Percentiles rank a stretch among this genome's conserved stretches.
Evolutionary conservation across 1,140 invertebrate genomes (phyloP).

Genomic region (Patella vulgata): DNA sequence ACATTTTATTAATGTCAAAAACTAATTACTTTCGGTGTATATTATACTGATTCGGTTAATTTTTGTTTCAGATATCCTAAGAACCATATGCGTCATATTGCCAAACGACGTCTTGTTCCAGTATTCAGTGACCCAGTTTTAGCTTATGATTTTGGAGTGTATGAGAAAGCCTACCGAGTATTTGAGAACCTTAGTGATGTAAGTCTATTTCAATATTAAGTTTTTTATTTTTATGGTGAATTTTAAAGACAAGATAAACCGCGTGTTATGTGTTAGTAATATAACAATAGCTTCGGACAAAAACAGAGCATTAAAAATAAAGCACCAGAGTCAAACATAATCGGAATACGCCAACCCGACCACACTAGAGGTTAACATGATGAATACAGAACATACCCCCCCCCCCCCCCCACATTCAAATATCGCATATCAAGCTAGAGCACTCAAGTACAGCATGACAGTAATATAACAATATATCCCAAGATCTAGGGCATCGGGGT

Average conservation of each 20-base stretch:
- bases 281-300: not conserved
- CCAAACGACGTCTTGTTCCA: slow-evolving; percentile 6
- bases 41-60: too few relatives aligned
- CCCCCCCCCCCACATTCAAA: too few relatives aligned
- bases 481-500: too few relatives aligned
- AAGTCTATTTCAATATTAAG: slow-evolving; percentile 2
- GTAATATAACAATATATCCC: too few relatives aligned
- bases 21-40: too few relatives aligned
- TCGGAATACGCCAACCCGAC: not conserved
- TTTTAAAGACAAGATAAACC: not conserved
- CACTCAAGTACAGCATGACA: too few relatives aligned
- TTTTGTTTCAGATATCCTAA: too few relatives aligned
- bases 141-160: slow-evolving; percentile 11
- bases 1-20: too few relatives aligned
- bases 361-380: not conserved
- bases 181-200: slow-evolving; percentile 15
- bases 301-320: not conserved
- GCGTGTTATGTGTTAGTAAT: not conserved
- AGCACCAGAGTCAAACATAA: too few relatives aligned
- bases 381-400: too few relatives aligned
- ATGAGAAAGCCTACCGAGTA: slow-evolving; percentile 2
- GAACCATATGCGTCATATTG: slow-evolving; percentile 4
- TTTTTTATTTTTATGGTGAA: not conserved
- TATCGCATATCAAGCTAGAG: too few relatives aligned
- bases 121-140: slow-evolving; percentile 12